Evolutionary conservation across 1,140 invertebrate species (phyloP).

Genomic region (Belonocnema kinseyi): DNA sequence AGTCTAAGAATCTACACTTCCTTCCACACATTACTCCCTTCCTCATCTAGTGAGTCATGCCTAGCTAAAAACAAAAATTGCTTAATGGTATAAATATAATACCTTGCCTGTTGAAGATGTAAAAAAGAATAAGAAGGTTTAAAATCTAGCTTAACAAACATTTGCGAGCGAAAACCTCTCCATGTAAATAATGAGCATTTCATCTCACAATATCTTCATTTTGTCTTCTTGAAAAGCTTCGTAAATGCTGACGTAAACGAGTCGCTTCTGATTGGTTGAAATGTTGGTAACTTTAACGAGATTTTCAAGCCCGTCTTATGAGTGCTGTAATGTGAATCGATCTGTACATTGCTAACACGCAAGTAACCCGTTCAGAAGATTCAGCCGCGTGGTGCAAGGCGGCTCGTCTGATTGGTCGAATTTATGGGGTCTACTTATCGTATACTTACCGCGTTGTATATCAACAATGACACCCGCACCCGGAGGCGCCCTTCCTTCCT

Average conservation of each 20-base stretch:
- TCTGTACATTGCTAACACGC: conserved; percentile 21
- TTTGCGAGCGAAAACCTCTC: no score
- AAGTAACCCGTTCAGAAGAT: conserved; percentile 55
- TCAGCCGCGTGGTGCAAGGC: conserved; percentile 56
- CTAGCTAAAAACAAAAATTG: no score
- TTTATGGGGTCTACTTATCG: conserved; percentile 76
- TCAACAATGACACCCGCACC: conserved; percentile 75
- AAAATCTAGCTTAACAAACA: no score
- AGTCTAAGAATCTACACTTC: no score
- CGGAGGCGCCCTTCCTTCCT: conserved; percentile 65
- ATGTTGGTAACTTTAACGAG: conserved; percentile 16
- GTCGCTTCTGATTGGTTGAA: background rate
- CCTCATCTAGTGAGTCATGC: no score
- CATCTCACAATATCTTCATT: background rate
- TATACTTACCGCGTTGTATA: conserved; percentile 75
- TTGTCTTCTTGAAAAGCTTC: background rate
- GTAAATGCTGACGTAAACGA: conserved; percentile 1
- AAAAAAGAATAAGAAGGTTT: no score
- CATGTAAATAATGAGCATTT: no score
- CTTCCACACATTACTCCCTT: no score
- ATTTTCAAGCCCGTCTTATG: conserved; percentile 22
- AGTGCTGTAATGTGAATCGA: conserved; percentile 15
- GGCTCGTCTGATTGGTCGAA: conserved; percentile 73
- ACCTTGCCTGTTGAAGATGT: no score
- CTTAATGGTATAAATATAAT: no score